Conservation (phyloP, 1,140 invertebrate genomes). For the Sminthurinus signatus region DNA sequence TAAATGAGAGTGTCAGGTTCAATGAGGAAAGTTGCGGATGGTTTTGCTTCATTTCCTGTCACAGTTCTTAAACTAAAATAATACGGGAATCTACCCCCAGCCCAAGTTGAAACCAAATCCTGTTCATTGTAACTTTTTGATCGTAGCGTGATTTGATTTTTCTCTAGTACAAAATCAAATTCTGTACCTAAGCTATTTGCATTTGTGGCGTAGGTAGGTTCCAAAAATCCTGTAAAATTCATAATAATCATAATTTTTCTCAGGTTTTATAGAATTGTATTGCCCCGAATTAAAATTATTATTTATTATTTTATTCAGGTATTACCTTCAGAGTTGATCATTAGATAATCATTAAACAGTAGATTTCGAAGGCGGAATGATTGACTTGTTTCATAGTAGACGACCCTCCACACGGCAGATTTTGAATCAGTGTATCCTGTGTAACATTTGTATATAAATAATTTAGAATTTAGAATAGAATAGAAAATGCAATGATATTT, state of each 20-base stretch:
- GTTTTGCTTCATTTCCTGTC: no score
- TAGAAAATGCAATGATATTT: no score
- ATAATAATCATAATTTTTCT: no score
- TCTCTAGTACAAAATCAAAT: not conserved
- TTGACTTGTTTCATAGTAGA: not conserved
- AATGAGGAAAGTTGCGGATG: not conserved
- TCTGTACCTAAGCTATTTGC: constrained; percentile 2
- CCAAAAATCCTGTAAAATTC: constrained; percentile 6
- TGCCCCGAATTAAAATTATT: no score
- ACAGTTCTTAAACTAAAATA: not conserved
- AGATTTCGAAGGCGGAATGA: constrained; percentile 11
- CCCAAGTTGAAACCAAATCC: not conserved
- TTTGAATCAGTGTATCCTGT: constrained; percentile 3
- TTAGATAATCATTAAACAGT: constrained; percentile 10
- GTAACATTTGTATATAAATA: no score
- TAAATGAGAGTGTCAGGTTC: not conserved
- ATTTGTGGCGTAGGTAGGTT: not conserved
- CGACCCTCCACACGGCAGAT: not conserved
- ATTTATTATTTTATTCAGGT: no score
- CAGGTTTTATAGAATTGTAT: no score
- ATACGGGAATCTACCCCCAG: constrained; percentile 3
- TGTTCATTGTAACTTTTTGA: not conserved
- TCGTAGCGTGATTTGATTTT: not conserved
- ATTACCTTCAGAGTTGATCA: constrained; percentile 4
- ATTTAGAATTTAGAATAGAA: no score